Conservation (phyloP, 2,888 invertebrate species). For the Entomobrya proxima region DNA sequence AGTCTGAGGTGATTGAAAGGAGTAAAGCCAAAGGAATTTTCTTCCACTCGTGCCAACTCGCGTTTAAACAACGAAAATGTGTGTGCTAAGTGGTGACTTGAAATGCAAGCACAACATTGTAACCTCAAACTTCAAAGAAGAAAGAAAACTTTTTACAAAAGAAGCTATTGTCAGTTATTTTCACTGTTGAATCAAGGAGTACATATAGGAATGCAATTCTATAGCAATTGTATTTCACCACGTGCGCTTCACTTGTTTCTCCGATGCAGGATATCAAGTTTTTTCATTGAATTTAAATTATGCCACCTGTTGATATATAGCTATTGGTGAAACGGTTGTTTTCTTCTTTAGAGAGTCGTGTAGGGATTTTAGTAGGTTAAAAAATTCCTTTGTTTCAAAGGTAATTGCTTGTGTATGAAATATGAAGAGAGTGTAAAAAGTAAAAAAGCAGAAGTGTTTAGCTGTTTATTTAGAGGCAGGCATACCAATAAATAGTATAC, state of each 20-base stretch:
- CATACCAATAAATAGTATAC: not conserved
- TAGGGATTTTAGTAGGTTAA: no score
- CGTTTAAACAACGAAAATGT: not conserved
- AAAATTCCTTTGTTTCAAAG: no score
- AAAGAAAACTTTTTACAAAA: not conserved
- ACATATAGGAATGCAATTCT: not conserved
- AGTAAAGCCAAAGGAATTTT: slow-evolving; percentile 10
- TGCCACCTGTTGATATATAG: slow-evolving; percentile 41
- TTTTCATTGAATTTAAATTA: not conserved
- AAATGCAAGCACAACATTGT: slow-evolving; percentile 10
- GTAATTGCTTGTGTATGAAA: no score
- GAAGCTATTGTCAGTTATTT: not conserved
- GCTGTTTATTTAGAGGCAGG: not conserved
- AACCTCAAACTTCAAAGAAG: slow-evolving; percentile 30
- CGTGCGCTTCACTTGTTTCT: not conserved
- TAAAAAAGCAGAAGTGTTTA: no score
- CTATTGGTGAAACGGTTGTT: not conserved
- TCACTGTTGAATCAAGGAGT: not conserved
- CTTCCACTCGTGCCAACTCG: slow-evolving; percentile 17
- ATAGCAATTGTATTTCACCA: not conserved
- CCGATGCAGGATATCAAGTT: not conserved
- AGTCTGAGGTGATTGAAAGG: slow-evolving; percentile 9
- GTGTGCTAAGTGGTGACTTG: not conserved
- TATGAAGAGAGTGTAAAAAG: no score
- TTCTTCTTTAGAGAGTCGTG: no score